These are phyloP conservation scores for Heterochromis multidens DNA, from an alignment of 2,113 vertebrate species.

Conservation along the genomic window DNA sequence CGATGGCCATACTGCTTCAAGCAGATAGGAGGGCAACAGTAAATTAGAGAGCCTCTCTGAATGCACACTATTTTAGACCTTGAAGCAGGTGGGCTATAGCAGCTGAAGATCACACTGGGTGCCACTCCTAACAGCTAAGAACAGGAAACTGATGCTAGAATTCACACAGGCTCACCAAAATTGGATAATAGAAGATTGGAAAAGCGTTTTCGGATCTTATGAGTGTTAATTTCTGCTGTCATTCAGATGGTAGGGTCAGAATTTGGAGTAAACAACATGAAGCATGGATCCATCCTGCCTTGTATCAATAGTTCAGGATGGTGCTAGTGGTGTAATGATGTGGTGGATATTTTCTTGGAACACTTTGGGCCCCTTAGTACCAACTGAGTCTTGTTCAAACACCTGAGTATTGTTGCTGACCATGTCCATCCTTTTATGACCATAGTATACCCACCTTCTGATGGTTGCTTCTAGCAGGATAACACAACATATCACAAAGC, in stretches of 20 bases:
- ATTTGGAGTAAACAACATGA: not conserved
- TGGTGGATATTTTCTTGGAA: not conserved
- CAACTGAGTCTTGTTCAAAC: not conserved
- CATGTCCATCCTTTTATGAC: fast-evolving
- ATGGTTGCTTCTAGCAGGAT: too few relatives aligned
- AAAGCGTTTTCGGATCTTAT: not conserved
- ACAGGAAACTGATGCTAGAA: not conserved
- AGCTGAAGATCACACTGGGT: too few relatives aligned
- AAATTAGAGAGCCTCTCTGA: too few relatives aligned
- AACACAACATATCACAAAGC: not conserved
- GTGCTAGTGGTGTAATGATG: not conserved
- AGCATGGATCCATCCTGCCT: not conserved
- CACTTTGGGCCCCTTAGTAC: not conserved
- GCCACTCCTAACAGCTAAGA: not conserved
- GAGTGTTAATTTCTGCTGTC: too few relatives aligned
- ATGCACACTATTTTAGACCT: too few relatives aligned
- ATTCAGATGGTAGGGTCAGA: not conserved
- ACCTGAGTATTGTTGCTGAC: not conserved
- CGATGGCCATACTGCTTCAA: too few relatives aligned
- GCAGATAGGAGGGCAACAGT: too few relatives aligned
- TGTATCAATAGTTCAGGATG: fast-evolving
- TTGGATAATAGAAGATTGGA: not conserved
- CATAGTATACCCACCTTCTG: not conserved
- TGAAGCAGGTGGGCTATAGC: too few relatives aligned
- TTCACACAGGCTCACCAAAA: not conserved